A percentile compares a stretch with the other conserved stretches of the same genome.
phyloP scores from a whole-genome alignment of 2,888 invertebrate species.

The Agrypnus murinus region DNA sequence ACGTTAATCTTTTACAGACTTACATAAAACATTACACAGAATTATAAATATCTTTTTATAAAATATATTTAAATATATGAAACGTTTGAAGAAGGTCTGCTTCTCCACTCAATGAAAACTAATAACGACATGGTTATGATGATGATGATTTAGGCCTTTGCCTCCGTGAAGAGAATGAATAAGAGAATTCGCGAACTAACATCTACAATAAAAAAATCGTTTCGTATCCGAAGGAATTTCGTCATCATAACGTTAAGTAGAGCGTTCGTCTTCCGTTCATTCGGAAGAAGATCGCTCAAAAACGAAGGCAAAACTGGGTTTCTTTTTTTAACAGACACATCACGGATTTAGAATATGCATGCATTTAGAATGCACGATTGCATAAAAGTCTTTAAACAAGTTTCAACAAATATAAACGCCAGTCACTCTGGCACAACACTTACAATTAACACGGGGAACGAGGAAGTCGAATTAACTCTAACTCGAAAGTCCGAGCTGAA shows the following conservation, averaged over 20 bases:
- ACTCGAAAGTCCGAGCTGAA: slow-evolving; percentile 38
- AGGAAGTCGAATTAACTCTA: slow-evolving; percentile 41
- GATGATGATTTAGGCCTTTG: slow-evolving; percentile 59
- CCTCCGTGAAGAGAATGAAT: slow-evolving; percentile 63
- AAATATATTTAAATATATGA: slow-evolving; percentile 15
- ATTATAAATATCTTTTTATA: background rate
- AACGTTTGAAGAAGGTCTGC: slow-evolving; percentile 26
- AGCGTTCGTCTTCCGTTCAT: slow-evolving; percentile 46
- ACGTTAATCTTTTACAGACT: no score
- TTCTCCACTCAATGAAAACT: slow-evolving; percentile 49
- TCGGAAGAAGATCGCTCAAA: slow-evolving; percentile 61
- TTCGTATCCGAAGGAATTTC: slow-evolving; percentile 67
- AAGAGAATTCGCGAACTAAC: slow-evolving; percentile 67
- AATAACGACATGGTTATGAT: slow-evolving; percentile 51
- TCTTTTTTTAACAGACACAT: slow-evolving; percentile 60
- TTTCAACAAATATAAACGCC: slow-evolving; percentile 61
- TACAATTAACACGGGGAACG: slow-evolving; percentile 65
- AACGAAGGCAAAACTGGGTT: slow-evolving; percentile 70
- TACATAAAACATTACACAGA: no score
- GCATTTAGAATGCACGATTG: slow-evolving; percentile 62
- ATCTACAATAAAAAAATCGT: slow-evolving; percentile 70
- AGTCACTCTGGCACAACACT: slow-evolving; percentile 63
- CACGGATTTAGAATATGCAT: slow-evolving; percentile 70
- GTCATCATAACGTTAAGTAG: slow-evolving; percentile 60
- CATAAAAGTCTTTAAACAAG: slow-evolving; percentile 55